Evolutionary conservation across 2,797 vertebrate genomes (phyloP), one percentile per base, ranked within the genome.

Genomic region (Setipinna tenuifilis): DNA sequence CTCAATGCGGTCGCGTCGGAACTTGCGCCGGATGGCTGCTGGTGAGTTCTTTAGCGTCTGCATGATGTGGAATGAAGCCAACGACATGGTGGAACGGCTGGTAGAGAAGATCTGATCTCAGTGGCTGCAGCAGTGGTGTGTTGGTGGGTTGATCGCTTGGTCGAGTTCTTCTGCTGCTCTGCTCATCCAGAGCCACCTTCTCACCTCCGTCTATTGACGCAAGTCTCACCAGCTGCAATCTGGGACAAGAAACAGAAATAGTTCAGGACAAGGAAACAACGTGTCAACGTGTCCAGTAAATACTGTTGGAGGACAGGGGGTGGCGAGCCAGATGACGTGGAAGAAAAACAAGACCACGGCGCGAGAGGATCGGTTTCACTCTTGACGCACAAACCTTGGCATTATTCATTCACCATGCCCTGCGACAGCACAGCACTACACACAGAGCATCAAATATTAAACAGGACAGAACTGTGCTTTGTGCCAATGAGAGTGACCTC

Each of bases 11-110:
- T 96, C 95, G 0, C 95, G 93, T 31, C 93, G 91, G 83, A 96
- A 96, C 75, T 94, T 94, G 1, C 95, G 94, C 0, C 96, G 95
- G 0, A 96, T 87, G 14, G 94, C 95, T 0, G 95, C 95, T 0
- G 96, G 96, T 0, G 96, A 96, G 93, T 96, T 95, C 87, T 95
- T 96, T 0, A 96, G 90, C 11, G 95, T 95, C 90, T 96, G 95
- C 94, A 96, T 95, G 85, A 96, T 93, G 84, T 96, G 95, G 75
- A 96, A 94, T 0, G 94, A 93, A 65, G 92, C 81, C 46, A 95
- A 92, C 14, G 95, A 94, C 96, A 96, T 96, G 85, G 78, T 83
- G 31, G 88, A 10, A 85, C 6, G 6, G 41, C 71, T 17, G 35
- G 31, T 17, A 44, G 71, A 44, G 71, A 44, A 71, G 25, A 35